Base-by-base conservation (phyloP, 2,888 invertebrate genomes). In the Eilema caniola region DNA sequence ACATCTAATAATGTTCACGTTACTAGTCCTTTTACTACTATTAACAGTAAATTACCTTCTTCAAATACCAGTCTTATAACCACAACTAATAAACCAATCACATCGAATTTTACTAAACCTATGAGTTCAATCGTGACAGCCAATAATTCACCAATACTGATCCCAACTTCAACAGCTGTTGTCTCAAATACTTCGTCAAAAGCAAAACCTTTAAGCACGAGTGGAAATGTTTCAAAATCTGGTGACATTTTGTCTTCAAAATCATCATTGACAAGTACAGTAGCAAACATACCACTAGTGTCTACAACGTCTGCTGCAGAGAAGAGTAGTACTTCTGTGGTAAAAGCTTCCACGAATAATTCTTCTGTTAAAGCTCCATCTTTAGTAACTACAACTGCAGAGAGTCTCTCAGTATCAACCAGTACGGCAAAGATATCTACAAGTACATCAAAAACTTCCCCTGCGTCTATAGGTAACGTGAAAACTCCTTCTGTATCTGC, bases 1-100 rank as follows among this genome's bases (percentile, higher is more conserved):
- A 56, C 74, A 69, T 77, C 79, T 71, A 83, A 84, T 74, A 76
- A 69, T 69, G 67, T 74, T 62, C 69, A 79, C 74, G 61, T 70
- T 70, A 67, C 60, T 60, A 70, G 10, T 67, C 41, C 56, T 59
- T 33, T 41, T 61, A 63, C 66, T 67, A 12, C 37, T 14, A 28
- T 62, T 68, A 67, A 47, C 31, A 71, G 16, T 62, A 70, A 62
- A 31, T 12, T 31, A 25, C 37, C 61, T 59, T 33, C 28, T 63
- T 24, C 8, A 23, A 59, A 60, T 10, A 31, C 67, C 60, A 66
- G 56, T 25, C 67, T 10, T 61, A 68, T 57, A 12, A 72, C 28
- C 70, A 28, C 53, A 16, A 61, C n/a, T 62, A 61, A 60, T 14
- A 74, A 73, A 69, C 63, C 33, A 24, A 28, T 33, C 20, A 70